Evolutionary conservation across 2,113 vertebrate species (phyloP).

Genomic region (Ameiurus melas): DNA sequence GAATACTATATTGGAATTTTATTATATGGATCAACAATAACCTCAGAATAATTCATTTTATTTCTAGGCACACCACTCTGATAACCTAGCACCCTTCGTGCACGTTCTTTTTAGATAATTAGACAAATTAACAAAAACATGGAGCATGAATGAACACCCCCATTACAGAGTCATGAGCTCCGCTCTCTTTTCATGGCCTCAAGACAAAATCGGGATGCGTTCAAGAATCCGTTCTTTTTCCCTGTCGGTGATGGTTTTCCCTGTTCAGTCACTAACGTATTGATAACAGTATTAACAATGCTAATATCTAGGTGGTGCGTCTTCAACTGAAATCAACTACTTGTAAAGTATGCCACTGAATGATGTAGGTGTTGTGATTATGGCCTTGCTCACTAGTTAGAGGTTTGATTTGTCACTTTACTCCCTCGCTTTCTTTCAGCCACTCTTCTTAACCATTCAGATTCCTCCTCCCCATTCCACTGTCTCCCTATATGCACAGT

Average conservation of each 20-base stretch:
- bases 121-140: background rate
- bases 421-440: conserved; percentile 35
- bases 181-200: background rate
- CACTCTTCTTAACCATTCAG: conserved; percentile 34
- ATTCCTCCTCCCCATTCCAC: conserved; percentile 44
- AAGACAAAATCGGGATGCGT: background rate
- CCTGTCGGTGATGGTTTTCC: conserved; percentile 15
- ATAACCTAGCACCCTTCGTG: background rate
- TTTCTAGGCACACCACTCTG: background rate
- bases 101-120: background rate
- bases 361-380: conserved; percentile 12
- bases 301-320: conserved; percentile 22
- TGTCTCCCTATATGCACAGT: conserved; percentile 55
- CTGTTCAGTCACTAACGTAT: conserved; percentile 7
- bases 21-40: background rate
- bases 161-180: background rate
- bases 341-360: background rate
- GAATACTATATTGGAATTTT: background rate
- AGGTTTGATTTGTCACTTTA: conserved; percentile 39
- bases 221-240: background rate
- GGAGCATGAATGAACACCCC: background rate
- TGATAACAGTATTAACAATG: conserved; percentile 11
- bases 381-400: conserved; percentile 33
- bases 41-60: background rate
- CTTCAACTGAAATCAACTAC: conserved; percentile 26